Evolutionary conservation across 2,113 vertebrate genomes (phyloP), one percentile per base, ranked within the genome.

Genomic region (Corythoichthys intestinalis): DNA sequence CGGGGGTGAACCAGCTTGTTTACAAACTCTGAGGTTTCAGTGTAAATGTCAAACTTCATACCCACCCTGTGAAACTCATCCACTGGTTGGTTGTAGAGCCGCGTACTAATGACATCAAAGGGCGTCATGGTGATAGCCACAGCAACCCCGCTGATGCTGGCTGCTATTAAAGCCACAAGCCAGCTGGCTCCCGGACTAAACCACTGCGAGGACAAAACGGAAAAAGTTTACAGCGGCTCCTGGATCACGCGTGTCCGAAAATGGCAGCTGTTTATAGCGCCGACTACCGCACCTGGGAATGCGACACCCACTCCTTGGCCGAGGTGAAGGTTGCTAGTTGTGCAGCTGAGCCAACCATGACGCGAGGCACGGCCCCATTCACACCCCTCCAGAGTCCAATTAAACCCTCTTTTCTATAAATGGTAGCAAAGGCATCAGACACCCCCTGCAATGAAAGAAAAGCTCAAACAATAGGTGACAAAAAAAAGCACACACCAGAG

Each of bases 61-160:
- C 67, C 52, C 85, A 98, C 96, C 88, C 74, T 85, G 63, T 86
- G 93, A 1, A 86, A 64, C 4, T 93, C 75, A 0, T 97, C 92
- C 87, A 97, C 95, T 0, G 96, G 97, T 85, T 98, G 96, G 83
- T 98, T 98, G 92, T 98, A 98, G 14, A 98, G 94, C 6, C 97
- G 91, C 0, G 97, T 98, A 81, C 97, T 97, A 77, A 94, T 87
- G 83, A 97, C 95, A 0, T 98, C 97, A 6, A 98, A 96, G 0
- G 97, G 97, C 0, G 95, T 95, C 96, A 98, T 98, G 1, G 93
- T 90, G 37, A 93, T 77, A 0, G 91, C 91, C 81, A 98, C 97
- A 0, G 94, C 94, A 0, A 98, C 78, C 0, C 96, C 94, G 68
- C 97, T 98, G 72, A 97, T 89, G 93, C 93, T 94, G 66, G 94